Evolutionary conservation across 1,140 invertebrate species (phyloP).

Genomic region (Piezodorus guildinii): DNA sequence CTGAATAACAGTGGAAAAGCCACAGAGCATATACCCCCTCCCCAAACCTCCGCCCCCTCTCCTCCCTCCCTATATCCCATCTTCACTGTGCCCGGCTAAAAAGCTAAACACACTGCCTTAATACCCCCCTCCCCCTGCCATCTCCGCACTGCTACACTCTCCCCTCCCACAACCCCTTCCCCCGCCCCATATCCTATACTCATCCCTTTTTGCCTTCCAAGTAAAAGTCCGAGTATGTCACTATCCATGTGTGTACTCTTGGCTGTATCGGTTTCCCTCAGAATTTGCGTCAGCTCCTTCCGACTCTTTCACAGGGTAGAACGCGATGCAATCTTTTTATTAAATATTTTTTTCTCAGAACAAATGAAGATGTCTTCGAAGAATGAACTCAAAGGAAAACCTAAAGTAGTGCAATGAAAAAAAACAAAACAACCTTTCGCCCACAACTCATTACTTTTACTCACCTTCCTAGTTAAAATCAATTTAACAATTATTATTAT

Average conservation of each 20-base stretch:
- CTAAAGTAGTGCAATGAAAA: too few relatives aligned
- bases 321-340: neutral
- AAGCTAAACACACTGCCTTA: slow-evolving; percentile 41
- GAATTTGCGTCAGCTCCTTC: neutral
- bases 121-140: slow-evolving; percentile 32
- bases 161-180: slow-evolving; percentile 1
- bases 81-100: slow-evolving; percentile 42
- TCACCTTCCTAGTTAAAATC: too few relatives aligned
- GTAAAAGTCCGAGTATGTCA: neutral
- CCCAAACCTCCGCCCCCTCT: neutral
- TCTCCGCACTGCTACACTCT: slow-evolving; percentile 25
- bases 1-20: slow-evolving; percentile 32
- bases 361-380: too few relatives aligned
- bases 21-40: slow-evolving; percentile 21
- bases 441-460: too few relatives aligned
- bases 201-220: slow-evolving; percentile 5
- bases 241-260: neutral
- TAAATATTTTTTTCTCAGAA: too few relatives aligned
- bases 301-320: neutral
- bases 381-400: too few relatives aligned
- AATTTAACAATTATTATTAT: too few relatives aligned
- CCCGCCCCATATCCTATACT: slow-evolving; percentile 16
- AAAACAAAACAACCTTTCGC: too few relatives aligned
- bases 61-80: slow-evolving; percentile 33
- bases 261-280: neutral